Evolutionary conservation across 1,140 invertebrate species (phyloP).

Genomic region (Aphidius gifuensis): DNA sequence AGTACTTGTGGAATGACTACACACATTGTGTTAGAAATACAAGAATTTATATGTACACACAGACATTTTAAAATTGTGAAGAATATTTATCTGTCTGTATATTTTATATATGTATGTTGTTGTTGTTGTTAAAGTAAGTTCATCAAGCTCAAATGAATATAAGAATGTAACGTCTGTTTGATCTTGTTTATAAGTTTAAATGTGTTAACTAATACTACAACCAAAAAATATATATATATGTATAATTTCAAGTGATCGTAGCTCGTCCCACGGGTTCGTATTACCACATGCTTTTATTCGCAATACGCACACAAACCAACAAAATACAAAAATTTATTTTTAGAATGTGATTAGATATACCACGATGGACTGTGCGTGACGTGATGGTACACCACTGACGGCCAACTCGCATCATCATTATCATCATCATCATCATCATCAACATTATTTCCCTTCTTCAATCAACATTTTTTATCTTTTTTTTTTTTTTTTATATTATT

Average conservation of each 20-base stretch:
- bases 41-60: constrained; percentile 8
- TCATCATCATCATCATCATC: constrained; percentile 10
- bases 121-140: no score
- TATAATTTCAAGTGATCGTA: constrained; percentile 7
- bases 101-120: no score
- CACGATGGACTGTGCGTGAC: constrained; percentile 26
- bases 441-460: constrained; percentile 1
- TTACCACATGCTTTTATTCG: constrained; percentile 27
- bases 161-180: neutral
- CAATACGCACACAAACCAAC: constrained; percentile 20
- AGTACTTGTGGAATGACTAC: constrained; percentile 37
- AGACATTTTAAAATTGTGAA: constrained; percentile 6
- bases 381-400: constrained; percentile 30
- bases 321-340: constrained; percentile 32
- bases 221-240: constrained; percentile 3
- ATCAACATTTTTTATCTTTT: constrained; percentile 13
- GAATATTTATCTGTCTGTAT: neutral
- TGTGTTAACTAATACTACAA: neutral
- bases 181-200: no score
- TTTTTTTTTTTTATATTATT: neutral
- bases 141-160: neutral
- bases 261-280: constrained; percentile 35
- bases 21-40: constrained; percentile 23
- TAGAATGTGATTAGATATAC: constrained; percentile 37
- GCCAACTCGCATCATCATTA: constrained; percentile 24